These are phyloP conservation scores for Parapristionchus giblindavisi DNA, from an alignment of 2,888 invertebrate species.

Conservation along the genomic window DNA sequence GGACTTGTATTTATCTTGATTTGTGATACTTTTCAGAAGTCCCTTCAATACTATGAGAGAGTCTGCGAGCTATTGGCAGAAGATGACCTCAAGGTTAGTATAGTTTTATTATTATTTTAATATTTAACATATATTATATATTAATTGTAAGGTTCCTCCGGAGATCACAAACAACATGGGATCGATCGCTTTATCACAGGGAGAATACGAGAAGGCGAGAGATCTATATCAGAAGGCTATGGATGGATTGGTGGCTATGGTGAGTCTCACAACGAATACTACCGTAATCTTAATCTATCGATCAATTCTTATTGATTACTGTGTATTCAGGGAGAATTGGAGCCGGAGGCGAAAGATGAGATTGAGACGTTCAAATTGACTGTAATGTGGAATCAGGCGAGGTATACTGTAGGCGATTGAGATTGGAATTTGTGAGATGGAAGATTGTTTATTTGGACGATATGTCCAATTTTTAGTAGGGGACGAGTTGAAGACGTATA, in stretches of 20 bases:
- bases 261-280: neutral
- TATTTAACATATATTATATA: neutral
- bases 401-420: neutral
- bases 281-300: neutral
- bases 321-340: conserved; percentile 60
- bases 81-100: conserved; percentile 81
- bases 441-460: neutral
- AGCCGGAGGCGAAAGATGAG: conserved; percentile 42
- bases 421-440: neutral
- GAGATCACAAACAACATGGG: conserved; percentile 98
- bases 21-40: conserved; percentile 75
- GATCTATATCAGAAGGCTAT: conserved; percentile 52
- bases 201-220: conserved; percentile 86
- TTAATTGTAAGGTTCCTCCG: conserved; percentile 77
- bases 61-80: conserved; percentile 92
- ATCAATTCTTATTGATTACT: neutral
- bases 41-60: conserved; percentile 89
- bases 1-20: too few species aligned
- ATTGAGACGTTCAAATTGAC: conserved; percentile 47
- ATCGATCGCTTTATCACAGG: conserved; percentile 84
- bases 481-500: too few species aligned
- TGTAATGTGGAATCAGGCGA: conserved; percentile 35
- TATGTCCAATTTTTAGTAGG: too few species aligned
- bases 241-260: conserved; percentile 33
- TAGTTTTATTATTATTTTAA: too few species aligned